Base-by-base conservation (phyloP, 1,140 invertebrate species). In the Apis dorsata region DNA sequence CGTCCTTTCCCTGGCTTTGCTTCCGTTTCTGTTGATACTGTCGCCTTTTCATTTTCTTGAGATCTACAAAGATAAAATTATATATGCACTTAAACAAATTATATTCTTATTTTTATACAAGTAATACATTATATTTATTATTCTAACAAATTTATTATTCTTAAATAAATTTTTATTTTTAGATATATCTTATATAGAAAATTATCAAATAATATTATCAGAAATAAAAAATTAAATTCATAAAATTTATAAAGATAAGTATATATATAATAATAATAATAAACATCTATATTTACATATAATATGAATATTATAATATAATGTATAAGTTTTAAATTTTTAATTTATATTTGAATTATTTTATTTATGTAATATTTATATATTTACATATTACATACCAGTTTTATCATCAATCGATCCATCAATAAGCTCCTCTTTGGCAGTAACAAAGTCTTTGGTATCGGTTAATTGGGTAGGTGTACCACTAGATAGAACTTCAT, bases 11-110 rank as follows among this genome's bases (percentile, higher is more conserved):
- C 85, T 95, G 95, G 90, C 95, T 96, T 91, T 95, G 95, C 55
- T 95, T 93, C 55, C 97, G 94, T 90, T 98, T 98, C 89, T 97
- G 97, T 91, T 98, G 97, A 90, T 97, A 97, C 91, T 97, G 96
- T 68, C 97, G 94, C 57, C 97, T 94, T 91, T 97, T 97, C 79
- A 96, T 93, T 92, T 97, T 97, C 85, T 97, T 97, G 59, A 96
- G 94, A 94, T 97, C 96, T 93, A 53, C 59, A 9, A 70, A 51
- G 57, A 34, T 19, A 12, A 79, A 21, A 44, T 34, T 24, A 13
- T 7, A 15, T 11, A 1, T 17, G 0, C 11, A 21, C 9, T 2
- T 60, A 21, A 60, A 8, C n/a, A 7, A 60, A 69, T 1, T 2
- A 13, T n/a, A 51, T 62, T 24, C 19, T 75, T 34, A 77, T 55